Evolutionary conservation across 2,113 vertebrate species (phyloP), one percentile per base, ranked within the genome.

Genomic region (Corynorhinus townsendii): DNA sequence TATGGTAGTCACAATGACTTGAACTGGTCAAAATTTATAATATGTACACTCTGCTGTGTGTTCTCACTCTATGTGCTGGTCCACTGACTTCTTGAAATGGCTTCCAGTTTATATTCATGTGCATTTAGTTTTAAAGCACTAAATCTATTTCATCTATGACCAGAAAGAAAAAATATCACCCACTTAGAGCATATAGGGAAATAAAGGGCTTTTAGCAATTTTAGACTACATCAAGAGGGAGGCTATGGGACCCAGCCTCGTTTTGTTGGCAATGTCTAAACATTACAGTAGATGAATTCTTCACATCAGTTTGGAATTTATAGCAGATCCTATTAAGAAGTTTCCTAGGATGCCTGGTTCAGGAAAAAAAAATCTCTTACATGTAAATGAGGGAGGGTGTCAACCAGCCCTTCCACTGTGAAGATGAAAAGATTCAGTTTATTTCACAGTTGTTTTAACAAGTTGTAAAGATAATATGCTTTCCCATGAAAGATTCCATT

Each of bases 211-310:
- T 96, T 64, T 1, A 97, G 49, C 59, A 89, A 90, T 73, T 75
- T 96, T 84, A 28, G 33, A 52, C 77, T n/a, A 35, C 30, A 96
- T 95, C 79, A 84, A 69, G 89, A 97, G 68, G 59, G n/a, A 96
- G 84, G 86, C 66, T 49, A 82, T 35, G 75, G 92, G 92, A 90
- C 93, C n/a, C 54, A 82, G 86, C 77, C 33, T 92, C 69, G 68
- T 95, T 85, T 62, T 92, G 68, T 93, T 80, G 75, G 17, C 72
- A 96, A 93, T 95, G 96, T 95, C 94, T 97, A 96, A 97, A 97
- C 69, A 83, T 0, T 49, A 72, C 79, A 93, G 3, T 81, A 95
- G 69, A 92, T 94, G 90, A 76, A 80, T 72, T 94, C 89, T 94
- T 90, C 40, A 71, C 83, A 96, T 94, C 89, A 96, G 71, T 80